These are phyloP conservation scores for Montifringilla adamsi DNA, from an alignment of 2,113 vertebrate species.

Conservation along the genomic window DNA sequence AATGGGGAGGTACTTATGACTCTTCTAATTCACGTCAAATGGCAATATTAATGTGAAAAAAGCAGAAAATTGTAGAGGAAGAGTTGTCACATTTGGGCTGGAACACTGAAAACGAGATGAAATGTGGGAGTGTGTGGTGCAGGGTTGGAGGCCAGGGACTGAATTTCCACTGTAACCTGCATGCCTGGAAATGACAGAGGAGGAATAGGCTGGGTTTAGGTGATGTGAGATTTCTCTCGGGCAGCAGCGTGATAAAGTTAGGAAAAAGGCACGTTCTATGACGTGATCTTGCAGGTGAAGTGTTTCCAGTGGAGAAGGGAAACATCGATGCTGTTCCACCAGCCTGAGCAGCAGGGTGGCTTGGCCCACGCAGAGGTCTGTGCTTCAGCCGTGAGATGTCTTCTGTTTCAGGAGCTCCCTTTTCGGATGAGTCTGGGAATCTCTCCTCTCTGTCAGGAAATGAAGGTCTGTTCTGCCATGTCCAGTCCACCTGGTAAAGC, in stretches of 20 bases:
- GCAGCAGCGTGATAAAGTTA: neutral
- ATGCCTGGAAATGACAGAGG: neutral
- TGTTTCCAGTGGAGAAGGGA: conserved; percentile 26
- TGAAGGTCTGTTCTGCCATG: neutral
- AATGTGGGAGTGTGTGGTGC: rapidly evolving
- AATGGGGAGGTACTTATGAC: neutral
- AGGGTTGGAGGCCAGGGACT: rapidly evolving
- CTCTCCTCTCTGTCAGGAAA: neutral
- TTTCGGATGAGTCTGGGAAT: neutral
- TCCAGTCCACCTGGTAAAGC: neutral
- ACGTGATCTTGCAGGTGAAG: neutral
- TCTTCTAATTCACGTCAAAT: neutral
- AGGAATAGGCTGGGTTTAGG: neutral
- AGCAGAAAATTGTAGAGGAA: neutral
- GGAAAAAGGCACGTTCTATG: neutral
- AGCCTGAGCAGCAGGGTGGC: neutral
- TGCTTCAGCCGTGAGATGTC: rapidly evolving
- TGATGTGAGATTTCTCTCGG: neutral
- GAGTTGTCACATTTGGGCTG: neutral
- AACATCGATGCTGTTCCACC: neutral
- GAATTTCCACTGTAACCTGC: neutral
- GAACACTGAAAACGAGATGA: neutral
- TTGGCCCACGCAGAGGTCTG: neutral
- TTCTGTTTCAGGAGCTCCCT: neutral
- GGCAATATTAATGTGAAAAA: rapidly evolving